A percentile compares a stretch with the other conserved stretches of the same genome.
Evolutionary conservation across 2,888 invertebrate genomes (phyloP).

Genomic region (Idaea dimidiata): DNA sequence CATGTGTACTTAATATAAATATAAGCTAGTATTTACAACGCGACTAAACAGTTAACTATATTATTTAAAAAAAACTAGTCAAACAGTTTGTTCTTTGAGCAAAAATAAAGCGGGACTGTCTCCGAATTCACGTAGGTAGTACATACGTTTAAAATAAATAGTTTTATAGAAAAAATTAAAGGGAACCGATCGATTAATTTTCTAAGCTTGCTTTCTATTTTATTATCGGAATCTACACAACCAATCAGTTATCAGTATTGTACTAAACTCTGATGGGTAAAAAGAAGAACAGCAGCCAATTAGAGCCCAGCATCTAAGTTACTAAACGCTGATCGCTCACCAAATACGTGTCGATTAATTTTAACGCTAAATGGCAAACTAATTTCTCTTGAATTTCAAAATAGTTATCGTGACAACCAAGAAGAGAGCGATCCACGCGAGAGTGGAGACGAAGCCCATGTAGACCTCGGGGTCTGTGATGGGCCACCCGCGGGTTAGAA

Average conservation of each 20-base stretch:
- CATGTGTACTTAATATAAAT: conserved; percentile 62
- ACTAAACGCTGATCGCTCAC: conserved; percentile 10
- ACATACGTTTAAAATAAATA: neutral
- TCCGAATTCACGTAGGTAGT: neutral
- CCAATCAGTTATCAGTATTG: neutral
- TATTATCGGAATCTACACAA: neutral
- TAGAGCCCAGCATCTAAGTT: neutral
- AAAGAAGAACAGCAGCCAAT: neutral
- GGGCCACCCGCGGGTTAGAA: conserved; percentile 93
- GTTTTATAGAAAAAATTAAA: neutral
- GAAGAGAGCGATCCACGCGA: conserved; percentile 92
- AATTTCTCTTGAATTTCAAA: conserved; percentile 90
- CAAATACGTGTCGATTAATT: conserved; percentile 3
- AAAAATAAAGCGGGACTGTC: conserved; percentile 9
- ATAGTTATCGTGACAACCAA: conserved; percentile 89
- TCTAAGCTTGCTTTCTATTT: neutral
- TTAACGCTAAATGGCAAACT: conserved; percentile 41
- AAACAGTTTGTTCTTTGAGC: conserved; percentile 21
- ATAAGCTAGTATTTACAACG: conserved; percentile 74
- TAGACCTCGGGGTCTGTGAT: conserved; percentile 91
- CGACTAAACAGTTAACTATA: conserved; percentile 70
- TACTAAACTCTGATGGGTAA: neutral
- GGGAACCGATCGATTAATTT: neutral
- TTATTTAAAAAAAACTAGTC: conserved; percentile 23
- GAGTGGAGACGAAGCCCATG: conserved; percentile 91